Evolutionary conservation across 2,797 vertebrate genomes (phyloP).

Genomic region (Argyrosomus regius): DNA sequence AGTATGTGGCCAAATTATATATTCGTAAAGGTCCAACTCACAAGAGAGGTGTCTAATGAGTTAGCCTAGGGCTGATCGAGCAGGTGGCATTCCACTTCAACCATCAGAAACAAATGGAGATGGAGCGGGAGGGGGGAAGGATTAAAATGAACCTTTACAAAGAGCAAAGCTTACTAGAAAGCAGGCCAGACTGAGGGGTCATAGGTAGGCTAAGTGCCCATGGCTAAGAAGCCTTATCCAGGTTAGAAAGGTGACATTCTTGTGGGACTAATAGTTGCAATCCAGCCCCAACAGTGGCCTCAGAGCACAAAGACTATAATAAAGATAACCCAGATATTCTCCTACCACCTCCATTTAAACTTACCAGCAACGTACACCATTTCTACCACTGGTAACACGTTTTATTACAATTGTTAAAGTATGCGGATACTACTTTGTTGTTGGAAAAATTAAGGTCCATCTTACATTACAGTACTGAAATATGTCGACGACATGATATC

Average conservation of each 20-base stretch:
- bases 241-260: conserved; percentile 69
- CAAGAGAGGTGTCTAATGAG: conserved; percentile 37
- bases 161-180: conserved; percentile 50
- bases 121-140: background rate
- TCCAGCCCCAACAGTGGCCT: background rate
- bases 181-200: conserved; percentile 47
- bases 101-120: conserved; percentile 45
- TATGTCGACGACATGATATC: background rate
- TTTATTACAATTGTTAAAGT: background rate
- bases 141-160: conserved; percentile 39
- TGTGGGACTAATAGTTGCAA: conserved; percentile 44
- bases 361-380: background rate
- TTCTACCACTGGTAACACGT: background rate
- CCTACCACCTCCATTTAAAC: background rate
- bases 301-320: conserved; percentile 16
- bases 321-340: conserved; percentile 14
- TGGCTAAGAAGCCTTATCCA: conserved; percentile 50
- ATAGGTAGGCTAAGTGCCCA: conserved; percentile 58
- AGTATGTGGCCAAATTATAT: conserved; percentile 27
- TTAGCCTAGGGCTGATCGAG: conserved; percentile 45
- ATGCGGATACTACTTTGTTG: background rate
- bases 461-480: background rate
- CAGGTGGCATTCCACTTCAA: conserved; percentile 60
- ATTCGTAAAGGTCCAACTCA: conserved; percentile 29
- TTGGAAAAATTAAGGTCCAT: background rate